Conservation (phyloP, 2,113 vertebrate genomes). For the Speoplatyrhinus poulsoni region DNA sequence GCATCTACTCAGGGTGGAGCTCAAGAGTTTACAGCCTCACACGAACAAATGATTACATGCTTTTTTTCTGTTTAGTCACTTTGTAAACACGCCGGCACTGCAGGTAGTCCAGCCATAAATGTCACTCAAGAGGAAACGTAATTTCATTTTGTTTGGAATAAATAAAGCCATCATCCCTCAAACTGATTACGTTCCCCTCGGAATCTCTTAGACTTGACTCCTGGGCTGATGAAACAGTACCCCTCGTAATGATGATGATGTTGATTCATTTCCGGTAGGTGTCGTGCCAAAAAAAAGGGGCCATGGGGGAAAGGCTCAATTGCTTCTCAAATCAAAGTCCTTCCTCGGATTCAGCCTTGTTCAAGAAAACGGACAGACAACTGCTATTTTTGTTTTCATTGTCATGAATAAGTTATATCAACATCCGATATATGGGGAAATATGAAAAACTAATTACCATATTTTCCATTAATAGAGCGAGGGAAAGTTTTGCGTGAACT, state of each 20-base stretch:
- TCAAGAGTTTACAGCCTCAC: slow-evolving; percentile 12
- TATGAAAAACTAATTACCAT: slow-evolving; percentile 74
- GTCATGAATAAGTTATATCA: slow-evolving; percentile 75
- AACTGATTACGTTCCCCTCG: slow-evolving; percentile 66
- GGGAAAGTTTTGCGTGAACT: slow-evolving; percentile 67
- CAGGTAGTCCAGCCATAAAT: slow-evolving; percentile 63
- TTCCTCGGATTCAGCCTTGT: slow-evolving; percentile 25
- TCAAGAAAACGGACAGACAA: slow-evolving; percentile 63
- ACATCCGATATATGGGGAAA: slow-evolving; percentile 60
- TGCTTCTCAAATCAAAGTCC: slow-evolving; percentile 37
- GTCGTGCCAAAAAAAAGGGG: slow-evolving; percentile 28
- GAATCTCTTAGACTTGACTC: slow-evolving; percentile 68
- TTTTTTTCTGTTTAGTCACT: slow-evolving; percentile 41
- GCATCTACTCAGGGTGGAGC: slow-evolving; percentile 16
- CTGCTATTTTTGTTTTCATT: slow-evolving; percentile 60
- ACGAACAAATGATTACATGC: slow-evolving; percentile 19
- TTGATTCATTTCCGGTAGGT: slow-evolving; percentile 69
- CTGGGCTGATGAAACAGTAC: slow-evolving; percentile 70
- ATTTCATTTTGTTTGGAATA: slow-evolving; percentile 76
- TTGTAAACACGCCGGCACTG: slow-evolving; percentile 70
- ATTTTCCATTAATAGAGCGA: slow-evolving; percentile 74
- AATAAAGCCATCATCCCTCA: slow-evolving; percentile 69
- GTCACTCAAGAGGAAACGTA: slow-evolving; percentile 63
- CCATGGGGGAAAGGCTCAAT: slow-evolving; percentile 40
- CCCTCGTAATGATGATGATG: slow-evolving; percentile 67